Percentiles rank a stretch among this genome's conserved stretches.
Evolutionary conservation across 2,797 vertebrate species (phyloP).

Genomic region (Parotocinclus haroldoi): DNA sequence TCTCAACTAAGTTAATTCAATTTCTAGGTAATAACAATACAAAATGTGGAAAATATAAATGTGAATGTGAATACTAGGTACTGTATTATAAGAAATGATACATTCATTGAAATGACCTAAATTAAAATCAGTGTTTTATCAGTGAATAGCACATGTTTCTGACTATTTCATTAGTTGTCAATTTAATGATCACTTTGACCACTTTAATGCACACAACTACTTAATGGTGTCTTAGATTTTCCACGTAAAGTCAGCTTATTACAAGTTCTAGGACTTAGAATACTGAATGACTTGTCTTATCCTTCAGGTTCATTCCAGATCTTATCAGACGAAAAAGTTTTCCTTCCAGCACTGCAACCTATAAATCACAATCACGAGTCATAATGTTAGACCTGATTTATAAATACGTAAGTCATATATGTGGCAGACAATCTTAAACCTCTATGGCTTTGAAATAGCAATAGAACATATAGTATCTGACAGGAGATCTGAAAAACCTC

Average conservation of each 20-base stretch:
- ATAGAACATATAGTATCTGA: conserved; percentile 32
- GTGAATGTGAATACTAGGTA: no score
- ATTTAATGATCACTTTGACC: no score
- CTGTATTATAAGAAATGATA: no score
- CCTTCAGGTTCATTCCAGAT: conserved; percentile 14
- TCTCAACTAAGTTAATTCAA: no score
- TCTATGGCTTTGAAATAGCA: conserved; percentile 24
- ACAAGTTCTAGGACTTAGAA: background rate
- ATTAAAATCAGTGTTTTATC: no score
- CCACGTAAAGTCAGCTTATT: background rate
- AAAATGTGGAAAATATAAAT: no score
- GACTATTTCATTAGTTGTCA: no score
- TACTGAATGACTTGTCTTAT: background rate
- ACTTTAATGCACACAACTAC: background rate
- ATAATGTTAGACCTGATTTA: conserved; percentile 17
- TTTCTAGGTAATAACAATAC: no score
- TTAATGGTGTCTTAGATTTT: background rate
- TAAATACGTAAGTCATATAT: conserved; percentile 25
- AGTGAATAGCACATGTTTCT: no score
- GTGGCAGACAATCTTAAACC: conserved; percentile 20
- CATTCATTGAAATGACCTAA: no score
- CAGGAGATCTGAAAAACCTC: conserved; percentile 40
- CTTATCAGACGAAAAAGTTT: conserved; percentile 8
- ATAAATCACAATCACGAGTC: conserved; percentile 27
- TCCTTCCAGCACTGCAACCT: conserved; percentile 5